Base-by-base conservation (phyloP, 2,888 invertebrate genomes). In the Pecten maximus region DNA sequence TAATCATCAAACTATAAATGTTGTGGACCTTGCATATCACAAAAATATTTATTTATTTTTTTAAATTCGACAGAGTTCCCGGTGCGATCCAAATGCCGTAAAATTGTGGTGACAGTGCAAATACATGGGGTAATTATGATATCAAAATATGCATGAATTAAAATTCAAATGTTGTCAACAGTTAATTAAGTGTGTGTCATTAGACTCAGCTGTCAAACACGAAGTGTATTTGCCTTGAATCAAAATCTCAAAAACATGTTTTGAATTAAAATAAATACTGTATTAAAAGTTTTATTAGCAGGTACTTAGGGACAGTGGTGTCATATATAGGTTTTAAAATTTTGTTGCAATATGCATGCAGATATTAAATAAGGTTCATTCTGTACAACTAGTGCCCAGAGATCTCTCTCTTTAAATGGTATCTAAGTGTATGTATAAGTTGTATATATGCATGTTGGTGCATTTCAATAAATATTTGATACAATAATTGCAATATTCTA, bases 261-360 rank as follows among this genome's bases (percentile, higher is more conserved):
- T 19, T 19, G 19, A 44, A 44, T 44, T 44, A 44, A 10, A 54
- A 23, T 19, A 10, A 54, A 2, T 54, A 19, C 3, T 54, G 50
- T 44, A 4, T 44, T 44, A 0, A 0, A 8, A 54, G 54, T n/a
- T 19, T 19, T 54, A 3, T 15, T 23, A 19, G 19, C 19, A 15
- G 19, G 23, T 23, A 54, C 23, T 6, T 19, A 54, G 19, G n/a
- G 54, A 54, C 54, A n/a, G 48, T 48, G 2, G 16, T 54, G 54
- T 54, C 54, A 23, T 54, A 23, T 54, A 48, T 19, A 10, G 12
- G 6, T 44, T 74, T 28, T 1, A 74, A 74, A 74, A 74, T 74
- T 74, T 23, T 74, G 35, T n/a, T 74, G 74, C 74, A 74, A 74
- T n/a, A n/a, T 28, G 74, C 74, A 74, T 35, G 74, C 74, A 74